A percentile compares a stretch with the other conserved stretches of the same genome.
Conservation (phyloP, 2,113 vertebrate species). For the Nymphicus hollandicus region DNA sequence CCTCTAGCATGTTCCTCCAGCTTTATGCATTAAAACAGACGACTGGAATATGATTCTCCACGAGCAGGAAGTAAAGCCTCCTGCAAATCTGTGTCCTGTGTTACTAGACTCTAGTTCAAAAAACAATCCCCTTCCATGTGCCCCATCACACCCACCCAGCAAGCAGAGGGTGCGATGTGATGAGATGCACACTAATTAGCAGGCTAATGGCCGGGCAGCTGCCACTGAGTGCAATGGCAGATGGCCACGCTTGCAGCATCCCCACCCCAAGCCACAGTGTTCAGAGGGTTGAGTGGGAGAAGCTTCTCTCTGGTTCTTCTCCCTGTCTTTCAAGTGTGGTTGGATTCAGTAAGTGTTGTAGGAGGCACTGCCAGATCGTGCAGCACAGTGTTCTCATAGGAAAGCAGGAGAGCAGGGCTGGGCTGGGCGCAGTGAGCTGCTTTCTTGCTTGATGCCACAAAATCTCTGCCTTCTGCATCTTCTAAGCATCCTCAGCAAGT, state of each 20-base stretch:
- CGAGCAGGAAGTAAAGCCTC: not conserved
- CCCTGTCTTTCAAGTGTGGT: rapidly evolving
- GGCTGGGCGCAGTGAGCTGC: not conserved
- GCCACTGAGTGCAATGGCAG: not conserved
- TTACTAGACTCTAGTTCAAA: not conserved
- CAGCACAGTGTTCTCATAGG: not conserved
- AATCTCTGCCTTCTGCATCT: not conserved
- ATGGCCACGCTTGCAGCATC: not conserved
- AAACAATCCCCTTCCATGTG: not conserved
- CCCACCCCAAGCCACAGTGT: rapidly evolving
- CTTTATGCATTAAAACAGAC: not conserved
- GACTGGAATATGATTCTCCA: not conserved
- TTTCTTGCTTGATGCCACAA: not conserved
- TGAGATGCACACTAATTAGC: not conserved
- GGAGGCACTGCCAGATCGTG: not conserved
- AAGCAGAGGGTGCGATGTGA: not conserved
- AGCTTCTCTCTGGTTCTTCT: not conserved
- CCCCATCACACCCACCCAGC: not conserved
- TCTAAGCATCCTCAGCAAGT: not conserved
- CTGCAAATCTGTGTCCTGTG: not conserved
- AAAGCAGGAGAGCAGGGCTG: not conserved
- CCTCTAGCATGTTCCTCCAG: not conserved
- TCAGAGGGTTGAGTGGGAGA: not conserved
- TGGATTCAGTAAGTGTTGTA: not conserved
- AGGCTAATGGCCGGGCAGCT: not conserved